phyloP scores from a whole-genome alignment of 2,888 invertebrate species.

The Aporophyla nigra region DNA sequence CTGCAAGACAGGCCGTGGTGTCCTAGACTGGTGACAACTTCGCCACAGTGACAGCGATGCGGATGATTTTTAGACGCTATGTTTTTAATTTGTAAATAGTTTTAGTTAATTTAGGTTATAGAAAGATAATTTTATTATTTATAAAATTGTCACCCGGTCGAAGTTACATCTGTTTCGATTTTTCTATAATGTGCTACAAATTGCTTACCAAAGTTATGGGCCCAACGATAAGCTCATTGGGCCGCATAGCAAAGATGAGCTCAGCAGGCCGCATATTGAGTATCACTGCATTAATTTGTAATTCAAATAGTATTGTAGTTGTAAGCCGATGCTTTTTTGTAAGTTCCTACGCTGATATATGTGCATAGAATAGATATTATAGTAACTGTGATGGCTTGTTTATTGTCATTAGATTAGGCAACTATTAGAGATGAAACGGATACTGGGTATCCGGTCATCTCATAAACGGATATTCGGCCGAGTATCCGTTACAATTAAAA shows the following conservation, averaged over 20 bases:
- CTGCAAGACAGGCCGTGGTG: too few species aligned
- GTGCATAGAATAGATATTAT: constrained; percentile 23
- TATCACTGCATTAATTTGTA: constrained; percentile 16
- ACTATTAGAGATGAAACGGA: neutral
- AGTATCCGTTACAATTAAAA: neutral
- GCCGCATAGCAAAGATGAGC: neutral
- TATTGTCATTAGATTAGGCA: constrained; percentile 9
- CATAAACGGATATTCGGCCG: neutral
- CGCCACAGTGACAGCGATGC: too few species aligned
- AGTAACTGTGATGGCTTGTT: constrained; percentile 9
- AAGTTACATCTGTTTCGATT: neutral
- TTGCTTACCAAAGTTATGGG: neutral
- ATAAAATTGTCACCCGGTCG: too few species aligned
- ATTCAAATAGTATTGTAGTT: constrained; percentile 33
- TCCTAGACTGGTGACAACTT: too few species aligned
- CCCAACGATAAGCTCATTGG: neutral
- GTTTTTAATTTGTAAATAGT: too few species aligned
- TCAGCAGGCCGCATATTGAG: neutral
- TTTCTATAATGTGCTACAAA: neutral
- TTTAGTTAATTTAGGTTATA: too few species aligned
- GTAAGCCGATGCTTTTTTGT: constrained; percentile 28
- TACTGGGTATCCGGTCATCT: neutral
- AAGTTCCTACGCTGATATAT: constrained; percentile 45
- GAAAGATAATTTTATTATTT: too few species aligned
- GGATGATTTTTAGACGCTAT: too few species aligned